These are phyloP conservation scores for Scylla paramamosain DNA, from an alignment of 1,140 invertebrate species.

Conservation along the genomic window DNA sequence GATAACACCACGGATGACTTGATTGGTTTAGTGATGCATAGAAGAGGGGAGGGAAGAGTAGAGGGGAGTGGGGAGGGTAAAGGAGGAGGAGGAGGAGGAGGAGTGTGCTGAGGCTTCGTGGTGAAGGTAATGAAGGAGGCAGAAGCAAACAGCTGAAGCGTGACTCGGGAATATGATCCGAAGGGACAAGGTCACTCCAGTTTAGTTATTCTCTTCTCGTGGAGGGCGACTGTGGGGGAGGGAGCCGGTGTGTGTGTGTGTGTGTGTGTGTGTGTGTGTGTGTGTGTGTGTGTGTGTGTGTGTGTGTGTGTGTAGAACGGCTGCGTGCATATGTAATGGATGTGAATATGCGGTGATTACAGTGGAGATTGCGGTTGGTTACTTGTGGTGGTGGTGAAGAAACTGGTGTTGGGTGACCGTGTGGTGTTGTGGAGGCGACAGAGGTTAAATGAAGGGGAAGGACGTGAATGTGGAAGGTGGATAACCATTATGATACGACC, in stretches of 20 bases:
- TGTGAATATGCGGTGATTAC: neutral
- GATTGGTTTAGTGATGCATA: too few relatives aligned
- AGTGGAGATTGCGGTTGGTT: too few relatives aligned
- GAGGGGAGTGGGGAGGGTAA: neutral
- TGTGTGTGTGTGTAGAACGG: too few relatives aligned
- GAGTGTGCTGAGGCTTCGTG: neutral
- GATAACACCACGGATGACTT: too few relatives aligned
- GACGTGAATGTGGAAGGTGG: neutral
- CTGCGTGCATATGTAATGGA: neutral
- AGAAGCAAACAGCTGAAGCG: neutral
- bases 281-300: too few relatives aligned
- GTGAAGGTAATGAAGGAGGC: neutral
- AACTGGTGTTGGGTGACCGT: too few relatives aligned
- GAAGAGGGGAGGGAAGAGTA: too few relatives aligned
- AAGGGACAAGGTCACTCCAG: neutral
- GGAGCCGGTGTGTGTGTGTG: neutral
- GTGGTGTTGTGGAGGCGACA: neutral
- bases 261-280: too few relatives aligned
- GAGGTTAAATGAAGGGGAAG: neutral
- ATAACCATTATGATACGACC: neutral
- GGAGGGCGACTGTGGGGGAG: conserved; percentile 4
- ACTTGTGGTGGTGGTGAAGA: too few relatives aligned
- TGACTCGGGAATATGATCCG: neutral
- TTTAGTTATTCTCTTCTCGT: conserved; percentile 15
- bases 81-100: neutral